Percentiles rank a stretch among this genome's conserved stretches.
Conservation (phyloP, 2,888 invertebrate genomes). For the Dichetophora obliterata region DNA sequence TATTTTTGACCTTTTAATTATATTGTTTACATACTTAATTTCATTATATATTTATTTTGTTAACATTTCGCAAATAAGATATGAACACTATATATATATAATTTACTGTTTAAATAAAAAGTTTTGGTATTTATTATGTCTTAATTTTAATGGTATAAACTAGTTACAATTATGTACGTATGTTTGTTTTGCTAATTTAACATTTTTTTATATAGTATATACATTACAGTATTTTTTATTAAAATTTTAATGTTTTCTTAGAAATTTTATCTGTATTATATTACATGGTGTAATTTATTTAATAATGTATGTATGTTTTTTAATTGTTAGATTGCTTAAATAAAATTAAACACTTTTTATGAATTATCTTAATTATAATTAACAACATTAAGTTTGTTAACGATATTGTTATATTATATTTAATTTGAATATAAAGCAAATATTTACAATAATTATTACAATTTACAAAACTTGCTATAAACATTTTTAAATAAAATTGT, state of each 20-base stretch:
- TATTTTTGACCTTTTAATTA: slow-evolving; percentile 13
- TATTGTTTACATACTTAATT: slow-evolving; percentile 17
- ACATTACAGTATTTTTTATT: background rate
- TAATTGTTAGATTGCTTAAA: no score
- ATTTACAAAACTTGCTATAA: no score
- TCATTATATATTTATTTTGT: background rate
- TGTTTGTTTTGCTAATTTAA: background rate
- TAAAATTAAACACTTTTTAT: no score
- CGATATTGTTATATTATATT: no score
- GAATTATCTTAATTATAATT: no score
- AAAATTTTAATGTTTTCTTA: slow-evolving; percentile 24
- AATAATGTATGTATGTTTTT: no score
- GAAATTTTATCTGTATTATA: background rate
- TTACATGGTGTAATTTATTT: no score
- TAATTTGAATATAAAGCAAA: no score
- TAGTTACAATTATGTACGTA: background rate
- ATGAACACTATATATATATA: slow-evolving; percentile 23
- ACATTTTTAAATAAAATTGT: no score
- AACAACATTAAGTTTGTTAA: no score
- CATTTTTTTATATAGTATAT: background rate
- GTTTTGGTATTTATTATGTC: background rate
- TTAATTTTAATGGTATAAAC: slow-evolving; percentile 1
- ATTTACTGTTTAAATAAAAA: background rate
- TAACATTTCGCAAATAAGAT: slow-evolving; percentile 27
- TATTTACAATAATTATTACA: no score